Evolutionary conservation across 2,797 vertebrate genomes (phyloP), one percentile per base, ranked within the genome.

Genomic region (Esox lucius): DNA sequence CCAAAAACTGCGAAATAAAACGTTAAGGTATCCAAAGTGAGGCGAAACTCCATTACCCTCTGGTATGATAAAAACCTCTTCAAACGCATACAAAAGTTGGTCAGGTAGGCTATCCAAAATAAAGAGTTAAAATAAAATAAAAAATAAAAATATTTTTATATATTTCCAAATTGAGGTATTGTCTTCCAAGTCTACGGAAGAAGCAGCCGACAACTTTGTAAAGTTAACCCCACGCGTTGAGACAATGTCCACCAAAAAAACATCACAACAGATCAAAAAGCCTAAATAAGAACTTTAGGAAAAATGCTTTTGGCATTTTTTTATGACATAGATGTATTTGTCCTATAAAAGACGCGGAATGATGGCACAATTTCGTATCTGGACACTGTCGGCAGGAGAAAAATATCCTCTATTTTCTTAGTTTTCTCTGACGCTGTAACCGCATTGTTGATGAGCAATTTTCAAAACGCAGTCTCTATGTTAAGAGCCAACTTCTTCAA

Each of bases 21-120:
- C 81, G 88, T 80, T 5, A 92, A 75, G 65, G 85, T 82, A 75
- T 85, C 71, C 83, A 89, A 78, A 67, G 85, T 73, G 65, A 76
- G 75, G 71, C 81, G 78, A 86, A 86, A 86, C 91, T 92, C 92
- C 94, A 95, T 95, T 68, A 78, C 76, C 75, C 74, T 71, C 70
- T 24, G 81, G 2, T 68, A 62, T 72, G 33, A 22, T 56, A 53
- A 76, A 67, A 51, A 74, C 68, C 51, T 73, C 70, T 59, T 74
- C 71, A 70, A 64, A 49, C 7, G 35, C 35, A 39, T 51, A 26
- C 33, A 42, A 33, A 62, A 46, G 76, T 81, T 61, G 28, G 71
- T 69, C 65, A 61, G 59, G 61, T 62, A 69, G 73, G 48, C 72
- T 35, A 59, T 62, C 28, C 8, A 70, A 74, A 49, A 56, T 39